Conservation (phyloP, 2,888 invertebrate species). For the Saturnia pavonia region DNA sequence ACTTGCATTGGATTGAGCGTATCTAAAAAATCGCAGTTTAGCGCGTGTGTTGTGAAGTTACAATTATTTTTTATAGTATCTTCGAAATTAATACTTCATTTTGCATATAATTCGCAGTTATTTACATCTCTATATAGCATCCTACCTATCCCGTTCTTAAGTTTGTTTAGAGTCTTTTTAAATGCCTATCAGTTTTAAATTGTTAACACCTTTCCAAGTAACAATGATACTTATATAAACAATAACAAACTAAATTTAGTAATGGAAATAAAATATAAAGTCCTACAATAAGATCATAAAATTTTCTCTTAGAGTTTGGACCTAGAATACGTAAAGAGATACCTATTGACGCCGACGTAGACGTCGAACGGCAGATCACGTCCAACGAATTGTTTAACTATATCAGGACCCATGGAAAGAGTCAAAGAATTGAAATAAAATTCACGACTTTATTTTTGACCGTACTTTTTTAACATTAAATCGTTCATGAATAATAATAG, state of each 20-base stretch:
- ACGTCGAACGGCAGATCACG: slow-evolving; percentile 40
- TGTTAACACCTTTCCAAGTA: too few relatives aligned
- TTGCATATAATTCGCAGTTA: neutral
- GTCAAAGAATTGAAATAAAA: slow-evolving; percentile 29
- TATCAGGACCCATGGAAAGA: slow-evolving; percentile 29
- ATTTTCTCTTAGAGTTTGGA: slow-evolving; percentile 10
- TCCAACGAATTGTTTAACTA: slow-evolving; percentile 33
- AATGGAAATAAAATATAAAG: neutral
- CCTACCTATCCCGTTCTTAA: too few relatives aligned
- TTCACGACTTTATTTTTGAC: slow-evolving; percentile 28
- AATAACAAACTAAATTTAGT: neutral
- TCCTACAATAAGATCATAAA: neutral
- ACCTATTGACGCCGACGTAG: slow-evolving; percentile 34
- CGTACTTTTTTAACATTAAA: slow-evolving; percentile 43
- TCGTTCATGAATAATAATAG: slow-evolving; percentile 53
- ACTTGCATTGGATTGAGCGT: slow-evolving; percentile 35
- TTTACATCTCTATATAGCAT: too few relatives aligned
- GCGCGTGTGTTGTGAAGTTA: slow-evolving; percentile 36
- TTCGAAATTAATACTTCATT: neutral
- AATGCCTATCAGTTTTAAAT: too few relatives aligned
- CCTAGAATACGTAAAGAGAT: slow-evolving; percentile 48
- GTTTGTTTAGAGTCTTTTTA: too few relatives aligned
- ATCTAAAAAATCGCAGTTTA: slow-evolving; percentile 34
- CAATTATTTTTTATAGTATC: too few relatives aligned
- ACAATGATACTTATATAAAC: too few relatives aligned